These are phyloP conservation scores for Phoxinus dragarum DNA, from an alignment of 2,797 vertebrate genomes.

Conservation along the genomic window DNA sequence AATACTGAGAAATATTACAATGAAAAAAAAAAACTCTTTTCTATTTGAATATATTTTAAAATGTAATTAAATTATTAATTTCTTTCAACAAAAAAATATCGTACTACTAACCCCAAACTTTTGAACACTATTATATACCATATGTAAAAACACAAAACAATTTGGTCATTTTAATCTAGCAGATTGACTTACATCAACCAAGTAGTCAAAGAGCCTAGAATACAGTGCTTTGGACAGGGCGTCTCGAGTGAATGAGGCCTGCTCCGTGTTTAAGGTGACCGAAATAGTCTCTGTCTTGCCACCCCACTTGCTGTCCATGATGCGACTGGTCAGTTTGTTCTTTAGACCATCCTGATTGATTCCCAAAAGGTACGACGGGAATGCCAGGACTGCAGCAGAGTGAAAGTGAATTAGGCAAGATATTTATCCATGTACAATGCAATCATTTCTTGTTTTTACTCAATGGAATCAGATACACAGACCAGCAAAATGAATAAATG, in stretches of 20 bases:
- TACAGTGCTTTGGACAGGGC: slow-evolving; percentile 85
- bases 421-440: background rate
- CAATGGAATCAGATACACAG: background rate
- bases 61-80: background rate
- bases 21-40: background rate
- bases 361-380: slow-evolving; percentile 82
- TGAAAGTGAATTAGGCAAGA: background rate
- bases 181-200: slow-evolving; percentile 78
- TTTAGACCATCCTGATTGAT: slow-evolving; percentile 79
- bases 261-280: slow-evolving; percentile 83
- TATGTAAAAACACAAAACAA: background rate
- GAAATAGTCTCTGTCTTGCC: slow-evolving; percentile 81
- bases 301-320: slow-evolving; percentile 87
- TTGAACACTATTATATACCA: background rate
- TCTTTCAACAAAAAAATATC: background rate
- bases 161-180: background rate
- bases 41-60: background rate
- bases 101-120: background rate
- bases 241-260: slow-evolving; percentile 82
- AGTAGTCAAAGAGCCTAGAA: slow-evolving; percentile 82
- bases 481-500: background rate
- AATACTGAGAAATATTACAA: background rate
- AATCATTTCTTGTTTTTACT: background rate
- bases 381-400: slow-evolving; percentile 78
- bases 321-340: slow-evolving; percentile 82